A percentile compares a stretch with the other conserved stretches of the same genome.
phyloP scores from a whole-genome alignment of 2,113 vertebrate species.

The Sylvicapra grimmia region DNA sequence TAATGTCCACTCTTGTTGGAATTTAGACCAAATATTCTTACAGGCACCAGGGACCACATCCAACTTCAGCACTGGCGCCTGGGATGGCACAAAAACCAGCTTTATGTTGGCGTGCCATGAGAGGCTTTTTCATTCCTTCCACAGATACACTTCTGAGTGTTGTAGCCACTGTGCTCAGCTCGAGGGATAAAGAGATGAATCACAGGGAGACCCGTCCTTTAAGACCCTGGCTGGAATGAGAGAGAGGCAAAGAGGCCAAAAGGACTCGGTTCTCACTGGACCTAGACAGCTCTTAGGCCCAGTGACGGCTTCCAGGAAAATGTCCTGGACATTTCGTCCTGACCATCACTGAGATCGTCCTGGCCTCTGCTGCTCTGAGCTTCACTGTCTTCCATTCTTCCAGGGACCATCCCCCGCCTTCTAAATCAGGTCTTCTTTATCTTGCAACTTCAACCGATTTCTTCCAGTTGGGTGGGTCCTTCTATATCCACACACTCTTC shows the following conservation, averaged over 20 bases:
- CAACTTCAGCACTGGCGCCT: background rate
- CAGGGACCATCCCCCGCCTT: background rate
- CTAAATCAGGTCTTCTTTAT: background rate
- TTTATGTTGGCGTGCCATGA: accelerated
- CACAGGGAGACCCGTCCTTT: background rate
- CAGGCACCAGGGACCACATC: background rate
- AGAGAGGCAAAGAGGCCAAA: background rate
- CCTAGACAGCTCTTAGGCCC: background rate
- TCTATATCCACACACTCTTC: background rate
- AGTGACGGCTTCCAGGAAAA: background rate
- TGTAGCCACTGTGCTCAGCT: background rate
- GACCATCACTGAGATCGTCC: background rate
- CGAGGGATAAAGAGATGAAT: background rate
- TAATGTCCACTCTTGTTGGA: background rate
- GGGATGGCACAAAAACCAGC: background rate
- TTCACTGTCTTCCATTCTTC: background rate
- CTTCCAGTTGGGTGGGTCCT: background rate
- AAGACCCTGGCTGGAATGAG: background rate
- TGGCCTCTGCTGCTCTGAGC: background rate
- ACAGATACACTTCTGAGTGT: background rate
- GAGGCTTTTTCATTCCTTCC: too few species aligned
- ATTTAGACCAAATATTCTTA: background rate
- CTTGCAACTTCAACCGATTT: background rate
- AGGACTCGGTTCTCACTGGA: too few species aligned
- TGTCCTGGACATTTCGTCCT: background rate